Evolutionary conservation across 30 jellyfish, hydroid and myxozoan genomes (phyloP).

Genomic region (Cassiopea xamachana): DNA sequence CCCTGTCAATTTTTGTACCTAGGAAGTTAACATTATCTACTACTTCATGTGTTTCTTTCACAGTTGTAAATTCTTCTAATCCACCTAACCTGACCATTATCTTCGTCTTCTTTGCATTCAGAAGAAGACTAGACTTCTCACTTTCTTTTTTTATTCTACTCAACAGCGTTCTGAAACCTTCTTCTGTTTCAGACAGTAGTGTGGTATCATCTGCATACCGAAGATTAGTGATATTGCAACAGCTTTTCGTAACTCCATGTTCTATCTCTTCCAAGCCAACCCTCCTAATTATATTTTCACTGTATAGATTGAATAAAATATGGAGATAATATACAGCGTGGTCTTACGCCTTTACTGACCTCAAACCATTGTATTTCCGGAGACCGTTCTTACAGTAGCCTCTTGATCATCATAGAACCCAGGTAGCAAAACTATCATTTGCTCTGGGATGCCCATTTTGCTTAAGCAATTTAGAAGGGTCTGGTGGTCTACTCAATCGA

Average conservation of each 20-base stretch:
- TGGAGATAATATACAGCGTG: slow-evolving; percentile 22
- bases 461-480: slow-evolving; percentile 24
- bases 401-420: background rate
- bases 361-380: slow-evolving; percentile 17
- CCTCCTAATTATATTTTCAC: too few species aligned
- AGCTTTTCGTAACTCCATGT: too few species aligned
- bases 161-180: background rate
- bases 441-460: slow-evolving; percentile 50
- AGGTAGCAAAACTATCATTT: slow-evolving; percentile 6
- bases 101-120: slow-evolving; percentile 17
- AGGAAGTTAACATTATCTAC: background rate
- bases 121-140: background rate
- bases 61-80: background rate
- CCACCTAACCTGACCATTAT: slow-evolving; percentile 6
- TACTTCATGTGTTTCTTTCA: background rate
- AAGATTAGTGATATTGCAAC: background rate
- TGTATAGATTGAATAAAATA: background rate
- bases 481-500: slow-evolving; percentile 35
- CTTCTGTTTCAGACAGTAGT: background rate
- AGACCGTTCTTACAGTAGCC: slow-evolving; percentile 1
- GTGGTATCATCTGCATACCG: slow-evolving; percentile 25
- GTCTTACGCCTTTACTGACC: slow-evolving; percentile 25
- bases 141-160: background rate
- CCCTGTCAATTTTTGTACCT: background rate
- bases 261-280: too few species aligned